A percentile compares a stretch with the other conserved stretches of the same genome.
Conservation (phyloP, 2,113 vertebrate species). For the Spea multiplicata region DNA sequence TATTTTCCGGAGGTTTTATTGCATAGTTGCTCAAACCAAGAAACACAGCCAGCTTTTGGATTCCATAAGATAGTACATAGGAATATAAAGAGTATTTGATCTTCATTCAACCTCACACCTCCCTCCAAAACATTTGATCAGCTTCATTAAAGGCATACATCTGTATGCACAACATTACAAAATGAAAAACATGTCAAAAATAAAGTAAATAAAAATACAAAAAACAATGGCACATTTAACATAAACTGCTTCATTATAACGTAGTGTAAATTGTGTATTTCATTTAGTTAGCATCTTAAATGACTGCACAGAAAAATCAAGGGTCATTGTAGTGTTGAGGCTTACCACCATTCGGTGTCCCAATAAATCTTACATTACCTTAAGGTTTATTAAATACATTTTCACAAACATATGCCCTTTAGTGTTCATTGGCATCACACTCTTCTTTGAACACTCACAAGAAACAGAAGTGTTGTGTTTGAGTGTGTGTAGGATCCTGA, state of each 20-base stretch:
- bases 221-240: not conserved
- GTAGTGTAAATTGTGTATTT: not conserved
- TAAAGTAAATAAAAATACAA: constrained; percentile 15
- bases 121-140: constrained; percentile 10
- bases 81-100: constrained; percentile 29
- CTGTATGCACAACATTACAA: constrained; percentile 11
- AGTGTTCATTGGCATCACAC: not conserved
- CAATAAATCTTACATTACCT: not conserved
- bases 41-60: constrained; percentile 22
- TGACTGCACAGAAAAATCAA: not conserved
- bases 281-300: constrained; percentile 3
- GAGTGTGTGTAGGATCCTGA: too few relatives aligned
- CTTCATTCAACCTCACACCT: constrained; percentile 3
- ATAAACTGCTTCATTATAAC: too few relatives aligned
- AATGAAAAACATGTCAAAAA: constrained; percentile 2
- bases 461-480: too few relatives aligned
- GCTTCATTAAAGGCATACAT: constrained; percentile 14
- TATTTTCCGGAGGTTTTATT: constrained; percentile 44
- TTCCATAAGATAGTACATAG: constrained; percentile 27
- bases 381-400: not conserved
- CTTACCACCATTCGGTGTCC: not conserved
- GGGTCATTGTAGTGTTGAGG: not conserved
- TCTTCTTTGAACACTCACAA: not conserved
- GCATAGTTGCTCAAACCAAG: constrained; percentile 44
- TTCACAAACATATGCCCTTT: not conserved